Conservation (phyloP, 2,797 vertebrate species). For the Ptychadena robeensis region DNA sequence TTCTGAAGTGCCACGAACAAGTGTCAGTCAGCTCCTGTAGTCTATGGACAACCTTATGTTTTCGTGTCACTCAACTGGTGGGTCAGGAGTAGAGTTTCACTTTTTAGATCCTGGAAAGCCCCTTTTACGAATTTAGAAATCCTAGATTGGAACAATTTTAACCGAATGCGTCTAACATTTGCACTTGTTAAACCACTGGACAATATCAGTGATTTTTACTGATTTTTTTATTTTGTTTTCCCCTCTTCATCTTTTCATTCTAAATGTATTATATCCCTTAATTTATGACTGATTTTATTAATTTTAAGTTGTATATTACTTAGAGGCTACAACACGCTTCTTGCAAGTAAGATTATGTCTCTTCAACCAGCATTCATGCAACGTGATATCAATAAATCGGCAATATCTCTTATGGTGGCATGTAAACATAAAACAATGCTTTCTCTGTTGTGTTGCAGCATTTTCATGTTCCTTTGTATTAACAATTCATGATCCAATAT, state of each 20-base stretch:
- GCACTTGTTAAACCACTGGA: conserved; percentile 83
- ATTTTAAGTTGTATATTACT: conserved; percentile 75
- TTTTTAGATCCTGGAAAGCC: background rate
- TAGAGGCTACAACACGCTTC: conserved; percentile 80
- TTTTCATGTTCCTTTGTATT: conserved; percentile 67
- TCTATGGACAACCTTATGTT: no score
- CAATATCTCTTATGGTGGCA: conserved; percentile 65
- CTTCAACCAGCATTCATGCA: conserved; percentile 63
- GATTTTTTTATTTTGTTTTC: conserved; percentile 62
- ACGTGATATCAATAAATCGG: conserved; percentile 68
- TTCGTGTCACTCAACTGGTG: background rate
- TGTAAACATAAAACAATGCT: conserved; percentile 68
- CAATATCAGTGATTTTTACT: conserved; percentile 75
- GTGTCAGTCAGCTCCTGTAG: no score
- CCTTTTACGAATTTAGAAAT: conserved; percentile 67
- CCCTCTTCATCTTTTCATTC: conserved; percentile 77
- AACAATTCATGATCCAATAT: conserved; percentile 71
- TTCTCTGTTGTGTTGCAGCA: conserved; percentile 68
- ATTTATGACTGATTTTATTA: conserved; percentile 84
- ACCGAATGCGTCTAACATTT: conserved; percentile 77
- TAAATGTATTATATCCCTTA: conserved; percentile 87
- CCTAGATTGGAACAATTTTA: conserved; percentile 85
- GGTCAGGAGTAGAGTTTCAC: background rate
- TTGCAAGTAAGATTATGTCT: conserved; percentile 74
- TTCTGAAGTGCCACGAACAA: background rate